Conservation (phyloP, 2,888 invertebrate genomes). For the Leptarthrus brevirostris region DNA sequence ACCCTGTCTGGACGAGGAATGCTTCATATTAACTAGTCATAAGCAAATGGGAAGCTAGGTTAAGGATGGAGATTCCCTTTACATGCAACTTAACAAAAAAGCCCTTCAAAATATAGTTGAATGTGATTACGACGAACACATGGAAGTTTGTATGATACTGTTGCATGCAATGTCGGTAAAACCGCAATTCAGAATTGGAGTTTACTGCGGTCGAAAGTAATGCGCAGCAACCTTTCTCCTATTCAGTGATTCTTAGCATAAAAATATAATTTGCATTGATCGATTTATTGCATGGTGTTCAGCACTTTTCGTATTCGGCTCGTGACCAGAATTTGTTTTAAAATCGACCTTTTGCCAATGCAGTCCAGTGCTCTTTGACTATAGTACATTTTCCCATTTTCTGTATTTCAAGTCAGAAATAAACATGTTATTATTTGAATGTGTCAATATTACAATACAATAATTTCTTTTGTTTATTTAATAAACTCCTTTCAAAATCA, state of each 20-base stretch:
- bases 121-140: background rate
- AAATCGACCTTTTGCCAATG: background rate
- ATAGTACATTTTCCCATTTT: no score
- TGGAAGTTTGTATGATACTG: background rate
- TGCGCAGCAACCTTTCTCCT: background rate
- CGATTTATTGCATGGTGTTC: constrained; percentile 33
- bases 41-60: background rate
- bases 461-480: no score
- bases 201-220: background rate
- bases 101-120: constrained; percentile 1
- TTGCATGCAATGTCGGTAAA: background rate
- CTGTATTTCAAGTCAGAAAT: no score
- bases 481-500: no score
- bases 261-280: constrained; percentile 27
- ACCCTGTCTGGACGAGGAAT: constrained; percentile 27
- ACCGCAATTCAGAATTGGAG: no score
- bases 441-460: no score
- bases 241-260: constrained; percentile 8
- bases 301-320: background rate
- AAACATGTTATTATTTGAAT: no score
- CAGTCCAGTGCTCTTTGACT: no score
- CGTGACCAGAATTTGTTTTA: background rate
- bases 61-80: constrained; percentile 6
- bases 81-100: constrained; percentile 26
- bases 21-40: constrained; percentile 29